Evolutionary conservation across 23 tunicate species (phyloP).

Genomic region (Halocynthia roretzi): DNA sequence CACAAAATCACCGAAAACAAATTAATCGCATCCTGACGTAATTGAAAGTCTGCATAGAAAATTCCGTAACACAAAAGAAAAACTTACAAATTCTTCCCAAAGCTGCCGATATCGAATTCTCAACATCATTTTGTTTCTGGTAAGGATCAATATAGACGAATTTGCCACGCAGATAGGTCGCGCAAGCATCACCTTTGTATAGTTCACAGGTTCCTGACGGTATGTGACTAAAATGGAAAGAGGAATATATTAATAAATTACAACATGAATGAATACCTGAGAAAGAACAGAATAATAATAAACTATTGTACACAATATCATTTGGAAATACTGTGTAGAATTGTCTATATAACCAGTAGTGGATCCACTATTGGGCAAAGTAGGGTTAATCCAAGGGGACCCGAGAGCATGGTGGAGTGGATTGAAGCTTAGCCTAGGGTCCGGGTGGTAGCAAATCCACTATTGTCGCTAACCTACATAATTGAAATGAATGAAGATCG

Average conservation of each 20-base stretch:
- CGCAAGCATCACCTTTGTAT: constrained; percentile 46
- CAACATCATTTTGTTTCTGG: constrained; percentile 36
- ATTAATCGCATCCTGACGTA: background rate
- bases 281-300: background rate
- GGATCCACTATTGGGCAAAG: background rate
- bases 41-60: background rate
- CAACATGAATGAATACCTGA: background rate
- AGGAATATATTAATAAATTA: background rate
- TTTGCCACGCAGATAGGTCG: constrained; percentile 22
- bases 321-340: background rate
- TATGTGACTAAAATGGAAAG: background rate
- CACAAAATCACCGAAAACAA: background rate
- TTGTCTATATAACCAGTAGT: background rate
- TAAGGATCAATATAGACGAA: constrained; percentile 51
- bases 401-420: too few species aligned
- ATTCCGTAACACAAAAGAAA: constrained; percentile 1
- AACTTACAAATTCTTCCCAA: constrained; percentile 34
- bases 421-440: too few species aligned
- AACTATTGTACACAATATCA: too few species aligned
- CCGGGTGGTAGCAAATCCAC: too few species aligned
- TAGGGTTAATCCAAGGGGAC: too few species aligned
- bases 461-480: too few species aligned
- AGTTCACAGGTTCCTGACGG: constrained; percentile 48
- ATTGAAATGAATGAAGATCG: background rate
- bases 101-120: constrained; percentile 27